Conservation (phyloP, 92 coral and sea anemone genomes). For the Galaxea fascicularis region DNA sequence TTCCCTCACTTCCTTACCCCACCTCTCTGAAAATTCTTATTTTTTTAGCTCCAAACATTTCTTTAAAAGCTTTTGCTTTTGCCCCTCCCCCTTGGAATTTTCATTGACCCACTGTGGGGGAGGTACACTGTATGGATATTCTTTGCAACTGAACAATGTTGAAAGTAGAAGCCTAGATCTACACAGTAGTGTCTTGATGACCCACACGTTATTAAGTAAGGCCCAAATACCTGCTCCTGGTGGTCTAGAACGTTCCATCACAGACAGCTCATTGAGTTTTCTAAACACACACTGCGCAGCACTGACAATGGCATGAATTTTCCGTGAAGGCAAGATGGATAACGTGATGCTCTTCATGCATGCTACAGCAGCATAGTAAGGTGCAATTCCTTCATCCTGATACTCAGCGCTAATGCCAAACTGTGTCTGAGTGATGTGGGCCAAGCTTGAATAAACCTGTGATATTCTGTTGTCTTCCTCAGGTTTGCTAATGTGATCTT, state of each 20-base stretch:
- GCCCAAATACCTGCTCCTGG: slow-evolving; percentile 83
- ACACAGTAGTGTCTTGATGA: too few relatives aligned
- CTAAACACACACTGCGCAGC: slow-evolving; percentile 88
- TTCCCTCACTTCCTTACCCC: too few relatives aligned
- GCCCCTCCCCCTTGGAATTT: too few relatives aligned
- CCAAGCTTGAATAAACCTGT: slow-evolving; percentile 64
- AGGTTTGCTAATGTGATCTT: slow-evolving; percentile 59
- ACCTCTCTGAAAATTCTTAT: too few relatives aligned
- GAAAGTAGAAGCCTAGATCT: too few relatives aligned
- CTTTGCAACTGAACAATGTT: too few relatives aligned
- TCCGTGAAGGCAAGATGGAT: slow-evolving; percentile 73
- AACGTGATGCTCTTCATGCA: slow-evolving; percentile 69
- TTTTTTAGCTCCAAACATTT: too few relatives aligned
- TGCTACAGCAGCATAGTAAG: slow-evolving; percentile 79
- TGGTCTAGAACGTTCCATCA: slow-evolving; percentile 57
- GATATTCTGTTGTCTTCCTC: slow-evolving; percentile 75
- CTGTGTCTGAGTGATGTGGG: slow-evolving; percentile 70
- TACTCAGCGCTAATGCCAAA: slow-evolving; percentile 75
- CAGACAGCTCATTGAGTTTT: slow-evolving; percentile 77
- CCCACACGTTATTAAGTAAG: too few relatives aligned
- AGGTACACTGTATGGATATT: too few relatives aligned
- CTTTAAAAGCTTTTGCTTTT: too few relatives aligned
- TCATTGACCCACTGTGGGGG: too few relatives aligned
- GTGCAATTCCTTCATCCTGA: slow-evolving; percentile 66
- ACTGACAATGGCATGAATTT: slow-evolving; percentile 76